Base-by-base conservation (phyloP, 2,888 invertebrate species). In the Agrochola lychnidis region DNA sequence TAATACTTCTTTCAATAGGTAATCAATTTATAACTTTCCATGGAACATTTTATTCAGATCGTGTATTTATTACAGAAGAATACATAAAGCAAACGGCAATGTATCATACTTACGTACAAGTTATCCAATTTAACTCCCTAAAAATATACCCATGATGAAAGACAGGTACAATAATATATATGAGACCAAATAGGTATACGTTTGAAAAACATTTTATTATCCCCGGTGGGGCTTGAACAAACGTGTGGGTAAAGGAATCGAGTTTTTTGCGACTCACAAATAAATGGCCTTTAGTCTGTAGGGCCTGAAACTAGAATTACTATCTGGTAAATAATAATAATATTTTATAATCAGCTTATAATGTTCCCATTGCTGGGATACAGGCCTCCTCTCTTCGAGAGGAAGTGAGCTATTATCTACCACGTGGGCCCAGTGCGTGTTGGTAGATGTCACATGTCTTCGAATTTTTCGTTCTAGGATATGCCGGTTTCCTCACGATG, bases 141-240 rank as follows among this genome's bases (percentile, higher is more conserved):
- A 61, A 78, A 53, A 66, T 73, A 61, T 73, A 59, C 14, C 25
- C 10, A 53, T 61, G 57, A 40, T 45, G 12, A 71, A 71, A 80
- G n/a, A 53, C 19, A 53, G 12, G 30, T 42, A 40, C 22, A 56
- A 56, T n/a, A 53, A 22, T 53, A 14, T 57, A 63, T 72, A 64
- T 53, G 14, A 53, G 16, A 73, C 61, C 36, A 36, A 80, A 80
- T 59, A 64, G 57, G 51, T 64, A 57, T 16, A 45, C 22, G 16
- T 76, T 57, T 82, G 56, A 59, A 63, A 70, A 76, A 69, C 40
- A 76, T 71, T 71, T 76, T 82, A 71, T 40, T 82, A 64, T 40
- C 36, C 68, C 36, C 70, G 14, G 14, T 68, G 61, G 70, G 62
- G 42, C 53, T 12, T 48, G 48, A 57, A 25, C 12, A 67, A 75